Conservation (phyloP, 2,888 invertebrate genomes). For the Ophion ellenae region DNA sequence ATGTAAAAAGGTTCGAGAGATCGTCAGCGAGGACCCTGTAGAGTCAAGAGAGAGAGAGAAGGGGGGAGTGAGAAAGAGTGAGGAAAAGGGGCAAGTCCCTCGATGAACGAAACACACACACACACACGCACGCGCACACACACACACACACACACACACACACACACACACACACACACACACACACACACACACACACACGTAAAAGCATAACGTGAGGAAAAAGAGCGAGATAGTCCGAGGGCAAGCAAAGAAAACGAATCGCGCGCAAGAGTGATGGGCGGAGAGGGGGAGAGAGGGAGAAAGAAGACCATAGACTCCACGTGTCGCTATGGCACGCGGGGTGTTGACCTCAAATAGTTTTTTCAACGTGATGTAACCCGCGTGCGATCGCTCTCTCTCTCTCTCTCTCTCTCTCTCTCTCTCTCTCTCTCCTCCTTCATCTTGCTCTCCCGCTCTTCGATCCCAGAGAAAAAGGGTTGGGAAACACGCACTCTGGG, state of each 20-base stretch:
- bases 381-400: constrained; percentile 55
- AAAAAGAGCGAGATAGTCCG: constrained; percentile 39
- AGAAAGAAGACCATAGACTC: constrained; percentile 76
- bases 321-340: constrained; percentile 84
- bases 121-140: constrained; percentile 1
- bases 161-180: constrained; percentile 1
- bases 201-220: constrained; percentile 63
- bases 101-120: constrained; percentile 5
- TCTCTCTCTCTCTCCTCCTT: constrained; percentile 1
- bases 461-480: constrained; percentile 76
- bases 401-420: constrained; percentile 3
- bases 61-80: not conserved
- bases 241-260: constrained; percentile 35
- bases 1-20: constrained; percentile 25
- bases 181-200: not conserved
- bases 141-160: not conserved
- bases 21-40: constrained; percentile 37
- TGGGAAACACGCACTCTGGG: constrained; percentile 77
- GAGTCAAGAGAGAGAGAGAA: constrained; percentile 27
- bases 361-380: constrained; percentile 82
- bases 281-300: constrained; percentile 15
- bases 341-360: constrained; percentile 86
- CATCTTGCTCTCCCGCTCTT: not conserved
- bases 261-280: constrained; percentile 6
- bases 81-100: constrained; percentile 21